These are phyloP conservation scores for Stenchaetothrips biformis DNA, from an alignment of 2,888 invertebrate genomes.

Conservation along the genomic window DNA sequence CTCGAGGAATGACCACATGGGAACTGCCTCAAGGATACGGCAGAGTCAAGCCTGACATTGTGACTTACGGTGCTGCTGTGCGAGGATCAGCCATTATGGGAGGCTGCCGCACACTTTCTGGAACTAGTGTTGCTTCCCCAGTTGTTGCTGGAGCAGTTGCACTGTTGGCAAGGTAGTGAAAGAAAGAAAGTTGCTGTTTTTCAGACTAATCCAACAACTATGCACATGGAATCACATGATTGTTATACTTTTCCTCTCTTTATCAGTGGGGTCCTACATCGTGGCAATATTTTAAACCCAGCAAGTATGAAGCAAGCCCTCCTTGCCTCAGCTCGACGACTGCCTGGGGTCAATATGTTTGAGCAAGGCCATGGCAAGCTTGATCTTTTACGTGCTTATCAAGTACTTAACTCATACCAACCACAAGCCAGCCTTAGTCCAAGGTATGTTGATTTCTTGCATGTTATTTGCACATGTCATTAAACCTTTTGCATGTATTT, in stretches of 20 bases:
- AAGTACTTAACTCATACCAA: conserved; percentile 59
- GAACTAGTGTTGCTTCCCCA: conserved; percentile 95
- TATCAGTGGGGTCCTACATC: conserved; percentile 49
- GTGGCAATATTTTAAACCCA: conserved; percentile 67
- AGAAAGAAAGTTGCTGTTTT: background rate
- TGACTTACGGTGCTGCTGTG: conserved; percentile 91
- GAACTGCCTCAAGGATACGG: conserved; percentile 76
- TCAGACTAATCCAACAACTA: conserved; percentile 17
- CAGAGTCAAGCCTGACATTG: conserved; percentile 91
- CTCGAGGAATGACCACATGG: conserved; percentile 98
- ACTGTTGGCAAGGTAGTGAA: conserved; percentile 60
- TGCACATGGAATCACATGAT: conserved; percentile 29
- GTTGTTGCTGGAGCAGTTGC: conserved; percentile 95
- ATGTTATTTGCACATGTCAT: conserved; percentile 28
- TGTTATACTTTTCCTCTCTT: conserved; percentile 28
- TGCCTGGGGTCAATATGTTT: conserved; percentile 89
- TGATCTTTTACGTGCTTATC: conserved; percentile 83
- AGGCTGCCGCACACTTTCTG: conserved; percentile 85
- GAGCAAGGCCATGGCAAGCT: conserved; percentile 95
- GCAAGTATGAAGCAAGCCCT: conserved; percentile 94
- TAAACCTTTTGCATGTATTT: conserved; percentile 18
- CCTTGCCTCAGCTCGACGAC: conserved; percentile 80
- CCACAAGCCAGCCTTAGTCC: conserved; percentile 56
- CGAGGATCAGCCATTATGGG: conserved; percentile 83
- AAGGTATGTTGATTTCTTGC: conserved; percentile 38